A percentile compares a stretch with the other conserved stretches of the same genome.
phyloP scores from a whole-genome alignment of 53 echinoderm and acorn worm genomes.

The Henricia sp. region DNA sequence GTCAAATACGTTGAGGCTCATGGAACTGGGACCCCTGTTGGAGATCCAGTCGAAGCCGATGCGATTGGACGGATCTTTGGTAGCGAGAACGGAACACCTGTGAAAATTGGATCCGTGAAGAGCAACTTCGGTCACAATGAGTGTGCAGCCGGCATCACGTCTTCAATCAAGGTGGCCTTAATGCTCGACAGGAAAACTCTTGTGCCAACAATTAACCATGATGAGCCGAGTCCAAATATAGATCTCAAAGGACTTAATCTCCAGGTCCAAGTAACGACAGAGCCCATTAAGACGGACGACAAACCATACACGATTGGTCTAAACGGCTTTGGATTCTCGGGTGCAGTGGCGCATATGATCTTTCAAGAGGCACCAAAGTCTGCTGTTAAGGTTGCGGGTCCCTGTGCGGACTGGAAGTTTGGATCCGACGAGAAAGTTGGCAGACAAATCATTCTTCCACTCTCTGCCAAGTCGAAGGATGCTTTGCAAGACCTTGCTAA shows the following conservation, averaged over 20 bases:
- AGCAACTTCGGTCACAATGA: slow-evolving; percentile 98
- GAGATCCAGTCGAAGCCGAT: slow-evolving; percentile 94
- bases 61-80: slow-evolving; percentile 85
- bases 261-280: slow-evolving; percentile 74
- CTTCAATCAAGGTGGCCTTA: slow-evolving; percentile 91
- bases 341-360: slow-evolving; percentile 91
- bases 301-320: slow-evolving; percentile 78
- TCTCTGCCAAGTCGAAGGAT: slow-evolving; percentile 91
- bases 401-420: slow-evolving; percentile 76
- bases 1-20: slow-evolving; percentile 94
- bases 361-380: slow-evolving; percentile 86
- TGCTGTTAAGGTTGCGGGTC: neutral
- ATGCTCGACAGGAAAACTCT: slow-evolving; percentile 86
- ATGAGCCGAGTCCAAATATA: slow-evolving; percentile 80
- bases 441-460: slow-evolving; percentile 75
- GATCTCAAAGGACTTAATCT: slow-evolving; percentile 78
- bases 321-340: slow-evolving; percentile 96
- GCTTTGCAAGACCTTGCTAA: slow-evolving; percentile 78
- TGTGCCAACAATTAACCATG: slow-evolving; percentile 89
- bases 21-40: slow-evolving; percentile 95
- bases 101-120: slow-evolving; percentile 95
- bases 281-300: slow-evolving; percentile 61
- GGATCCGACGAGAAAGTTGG: slow-evolving; percentile 65
- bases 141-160: slow-evolving; percentile 86
- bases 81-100: slow-evolving; percentile 42